Evolutionary conservation across 2,888 invertebrate genomes (phyloP), one percentile per base, ranked within the genome.

Genomic region (Patella depressa): DNA sequence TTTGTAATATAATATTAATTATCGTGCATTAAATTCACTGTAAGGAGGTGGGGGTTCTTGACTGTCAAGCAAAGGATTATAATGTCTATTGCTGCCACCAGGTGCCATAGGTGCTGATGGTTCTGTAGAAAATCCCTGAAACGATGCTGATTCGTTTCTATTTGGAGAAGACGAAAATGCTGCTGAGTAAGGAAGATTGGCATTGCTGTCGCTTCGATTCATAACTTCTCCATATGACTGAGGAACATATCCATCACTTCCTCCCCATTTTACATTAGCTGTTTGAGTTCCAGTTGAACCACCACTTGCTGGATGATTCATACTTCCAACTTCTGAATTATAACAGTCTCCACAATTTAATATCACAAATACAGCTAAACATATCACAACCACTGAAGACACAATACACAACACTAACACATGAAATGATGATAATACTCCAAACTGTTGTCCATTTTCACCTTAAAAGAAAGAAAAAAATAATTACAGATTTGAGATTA

Each of bases 331-430:
- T 34, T 81, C 81, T 1, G 79, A 79, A 17, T 81, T 81, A 71
- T 78, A 78, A 73, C 81, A 81, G 76, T 82, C 81, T 59, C 76
- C 73, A 69, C 81, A 79, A n/a, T 9, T 73, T 24, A 78, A 73
- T 53, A 82, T 24, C 53, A 76, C 19, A 53, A 71, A 45, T 57
- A 78, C 54, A 76, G 34, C 24, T 74, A 53, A 12, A 72, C 12
- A 24, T 19, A 65, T 11, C n/a, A 53, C n/a, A 53, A 71, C 55
- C 5, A 57, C 72, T 12, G 72, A 34, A 12, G 74, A 70, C 1
- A 74, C 71, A 53, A 65, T 70, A 17, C 45, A 69, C 19, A 45
- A 75, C 17, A 75, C 70, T 34, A 53, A 19, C 11, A 65, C 19
- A 5, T 65, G 65, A 12, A 24, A 12, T 45, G 45, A 45, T 45